Percentiles rank a stretch among this genome's conserved stretches.
Evolutionary conservation across 2,888 invertebrate species (phyloP).

Genomic region (Sisyra nigra): DNA sequence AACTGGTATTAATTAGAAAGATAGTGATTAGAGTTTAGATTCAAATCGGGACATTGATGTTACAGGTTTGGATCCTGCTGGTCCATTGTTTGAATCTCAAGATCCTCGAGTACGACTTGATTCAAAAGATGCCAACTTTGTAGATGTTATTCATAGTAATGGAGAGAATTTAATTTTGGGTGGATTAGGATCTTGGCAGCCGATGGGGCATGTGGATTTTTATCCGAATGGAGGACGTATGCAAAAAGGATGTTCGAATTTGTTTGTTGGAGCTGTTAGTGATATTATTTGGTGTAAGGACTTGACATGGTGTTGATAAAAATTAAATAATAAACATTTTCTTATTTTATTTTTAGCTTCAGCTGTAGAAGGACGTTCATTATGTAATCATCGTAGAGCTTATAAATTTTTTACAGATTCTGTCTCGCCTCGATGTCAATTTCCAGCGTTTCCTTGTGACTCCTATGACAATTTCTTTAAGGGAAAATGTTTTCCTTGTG

Average conservation of each 20-base stretch:
- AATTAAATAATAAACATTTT: background rate
- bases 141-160: slow-evolving; percentile 87
- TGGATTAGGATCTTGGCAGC: slow-evolving; percentile 70
- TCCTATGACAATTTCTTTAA: slow-evolving; percentile 69
- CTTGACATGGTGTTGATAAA: background rate
- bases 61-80: slow-evolving; percentile 73
- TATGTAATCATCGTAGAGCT: slow-evolving; percentile 86
- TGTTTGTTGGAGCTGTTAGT: slow-evolving; percentile 81
- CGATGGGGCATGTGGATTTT: slow-evolving; percentile 84
- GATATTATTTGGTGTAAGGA: slow-evolving; percentile 73
- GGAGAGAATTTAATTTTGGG: slow-evolving; percentile 84
- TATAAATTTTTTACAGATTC: slow-evolving; percentile 92
- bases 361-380: slow-evolving; percentile 67
- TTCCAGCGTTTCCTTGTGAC: slow-evolving; percentile 79
- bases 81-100: slow-evolving; percentile 81
- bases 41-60: background rate
- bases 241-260: slow-evolving; percentile 82
- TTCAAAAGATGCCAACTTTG: slow-evolving; percentile 70
- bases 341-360: slow-evolving; percentile 33
- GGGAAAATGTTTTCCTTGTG: slow-evolving; percentile 61
- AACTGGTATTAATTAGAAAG: slow-evolving; percentile 40
- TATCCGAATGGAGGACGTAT: slow-evolving; percentile 86
- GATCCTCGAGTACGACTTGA: slow-evolving; percentile 73
- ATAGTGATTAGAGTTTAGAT: background rate
- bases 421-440: slow-evolving; percentile 78